phyloP scores from a whole-genome alignment of 1,140 invertebrate species.

The Ceratoteleas bidentatus region DNA sequence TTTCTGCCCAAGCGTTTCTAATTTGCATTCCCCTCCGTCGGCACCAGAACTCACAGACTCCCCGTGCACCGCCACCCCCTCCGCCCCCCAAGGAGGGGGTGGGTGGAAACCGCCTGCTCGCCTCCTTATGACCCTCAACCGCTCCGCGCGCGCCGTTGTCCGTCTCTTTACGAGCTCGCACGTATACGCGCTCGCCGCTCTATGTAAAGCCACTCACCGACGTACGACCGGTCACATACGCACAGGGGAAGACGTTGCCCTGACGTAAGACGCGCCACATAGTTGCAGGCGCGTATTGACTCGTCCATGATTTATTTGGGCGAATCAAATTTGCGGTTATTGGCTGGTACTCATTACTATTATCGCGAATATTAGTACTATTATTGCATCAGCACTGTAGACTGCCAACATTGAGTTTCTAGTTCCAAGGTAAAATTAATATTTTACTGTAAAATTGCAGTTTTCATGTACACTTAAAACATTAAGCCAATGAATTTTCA shows the following conservation, averaged over 20 bases:
- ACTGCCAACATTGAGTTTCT: no score
- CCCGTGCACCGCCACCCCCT: slow-evolving; percentile 36
- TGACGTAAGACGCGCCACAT: slow-evolving; percentile 34
- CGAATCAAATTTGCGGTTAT: slow-evolving; percentile 20
- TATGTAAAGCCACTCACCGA: slow-evolving; percentile 44
- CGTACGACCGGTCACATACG: slow-evolving; percentile 59
- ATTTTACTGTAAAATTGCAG: no score
- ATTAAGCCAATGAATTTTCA: no score
- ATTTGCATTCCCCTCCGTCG: slow-evolving; percentile 81
- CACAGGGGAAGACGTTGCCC: slow-evolving; percentile 42
- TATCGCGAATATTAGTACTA: no score
- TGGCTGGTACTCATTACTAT: neutral
- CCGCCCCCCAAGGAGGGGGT: slow-evolving; percentile 6
- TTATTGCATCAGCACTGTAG: no score
- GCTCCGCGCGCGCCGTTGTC: slow-evolving; percentile 71
- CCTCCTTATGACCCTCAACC: slow-evolving; percentile 45
- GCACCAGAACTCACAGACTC: slow-evolving; percentile 63
- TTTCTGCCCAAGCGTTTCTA: slow-evolving; percentile 80
- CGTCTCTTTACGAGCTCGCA: slow-evolving; percentile 74
- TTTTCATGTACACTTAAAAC: no score
- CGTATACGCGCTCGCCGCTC: slow-evolving; percentile 55
- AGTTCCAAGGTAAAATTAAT: no score
- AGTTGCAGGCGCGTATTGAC: slow-evolving; percentile 45
- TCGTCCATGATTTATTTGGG: slow-evolving; percentile 2
- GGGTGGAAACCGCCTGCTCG: slow-evolving; percentile 9